phyloP scores from a whole-genome alignment of 2,113 vertebrate genomes.

The Marcusenius ussheri region DNA sequence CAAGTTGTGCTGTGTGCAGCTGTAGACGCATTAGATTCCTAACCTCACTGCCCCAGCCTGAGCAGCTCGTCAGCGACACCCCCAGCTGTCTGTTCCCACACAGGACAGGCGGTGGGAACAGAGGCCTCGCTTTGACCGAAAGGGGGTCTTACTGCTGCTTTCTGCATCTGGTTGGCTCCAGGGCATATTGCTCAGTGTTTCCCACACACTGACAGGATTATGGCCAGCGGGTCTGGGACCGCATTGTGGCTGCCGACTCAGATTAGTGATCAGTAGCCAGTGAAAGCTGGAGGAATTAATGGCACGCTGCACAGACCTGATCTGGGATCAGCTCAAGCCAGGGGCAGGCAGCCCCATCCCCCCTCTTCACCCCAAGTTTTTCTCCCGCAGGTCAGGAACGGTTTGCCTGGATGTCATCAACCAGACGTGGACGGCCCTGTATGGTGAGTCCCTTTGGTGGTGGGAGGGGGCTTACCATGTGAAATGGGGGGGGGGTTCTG shows the following conservation, averaged over 20 bases:
- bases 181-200: background rate
- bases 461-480: background rate
- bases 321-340: background rate
- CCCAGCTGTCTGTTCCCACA: background rate
- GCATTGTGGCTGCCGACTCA: background rate
- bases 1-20: background rate
- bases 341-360: background rate
- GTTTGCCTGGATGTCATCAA: slow-evolving; percentile 99
- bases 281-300: background rate
- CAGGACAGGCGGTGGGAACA: background rate
- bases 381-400: slow-evolving; percentile 82
- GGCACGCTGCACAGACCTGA: background rate
- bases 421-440: slow-evolving; percentile 98
- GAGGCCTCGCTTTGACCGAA: background rate
- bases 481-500: background rate
- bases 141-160: background rate
- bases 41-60: background rate
- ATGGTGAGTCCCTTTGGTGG: slow-evolving; percentile 71
- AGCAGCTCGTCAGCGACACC: background rate
- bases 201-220: background rate
- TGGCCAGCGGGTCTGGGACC: background rate
- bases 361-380: background rate
- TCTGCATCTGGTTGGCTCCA: background rate
- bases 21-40: background rate
- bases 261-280: background rate